A percentile compares a stretch with the other conserved stretches of the same genome.
phyloP scores from a whole-genome alignment of 2,113 vertebrate genomes.

The Tonatia bakeri region DNA sequence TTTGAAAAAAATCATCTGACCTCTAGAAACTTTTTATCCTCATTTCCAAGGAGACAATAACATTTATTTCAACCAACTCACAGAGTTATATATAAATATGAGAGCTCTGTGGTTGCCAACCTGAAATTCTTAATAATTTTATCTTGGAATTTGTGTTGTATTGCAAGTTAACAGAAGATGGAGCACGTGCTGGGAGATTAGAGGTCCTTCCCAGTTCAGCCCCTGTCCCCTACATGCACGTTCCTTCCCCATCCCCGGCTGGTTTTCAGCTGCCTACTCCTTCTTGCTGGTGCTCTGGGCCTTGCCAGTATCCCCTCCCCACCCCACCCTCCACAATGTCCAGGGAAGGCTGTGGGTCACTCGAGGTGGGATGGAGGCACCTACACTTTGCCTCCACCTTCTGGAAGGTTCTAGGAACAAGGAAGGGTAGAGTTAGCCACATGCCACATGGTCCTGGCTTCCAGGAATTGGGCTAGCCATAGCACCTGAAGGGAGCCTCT shows the following conservation, averaged over 20 bases:
- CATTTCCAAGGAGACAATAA: neutral
- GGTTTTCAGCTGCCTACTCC: neutral
- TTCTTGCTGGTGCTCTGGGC: neutral
- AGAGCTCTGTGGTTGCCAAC: neutral
- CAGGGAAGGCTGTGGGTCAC: neutral
- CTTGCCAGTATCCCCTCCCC: neutral
- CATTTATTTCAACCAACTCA: neutral
- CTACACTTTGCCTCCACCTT: neutral
- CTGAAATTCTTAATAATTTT: neutral
- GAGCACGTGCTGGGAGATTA: neutral
- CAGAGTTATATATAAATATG: neutral
- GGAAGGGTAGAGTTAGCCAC: neutral
- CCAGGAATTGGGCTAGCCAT: too few species aligned
- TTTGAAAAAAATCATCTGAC: neutral
- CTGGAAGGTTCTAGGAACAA: neutral
- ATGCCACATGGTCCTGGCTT: neutral
- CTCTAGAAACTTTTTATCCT: neutral
- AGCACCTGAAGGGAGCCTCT: rapidly evolving
- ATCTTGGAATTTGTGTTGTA: neutral
- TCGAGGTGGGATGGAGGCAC: neutral
- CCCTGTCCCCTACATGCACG: rapidly evolving
- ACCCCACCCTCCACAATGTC: too few species aligned
- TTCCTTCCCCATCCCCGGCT: neutral
- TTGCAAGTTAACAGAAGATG: neutral
- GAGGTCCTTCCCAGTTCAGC: neutral